phyloP scores from a whole-genome alignment of 2,888 invertebrate species.

The Agelastica alni region DNA sequence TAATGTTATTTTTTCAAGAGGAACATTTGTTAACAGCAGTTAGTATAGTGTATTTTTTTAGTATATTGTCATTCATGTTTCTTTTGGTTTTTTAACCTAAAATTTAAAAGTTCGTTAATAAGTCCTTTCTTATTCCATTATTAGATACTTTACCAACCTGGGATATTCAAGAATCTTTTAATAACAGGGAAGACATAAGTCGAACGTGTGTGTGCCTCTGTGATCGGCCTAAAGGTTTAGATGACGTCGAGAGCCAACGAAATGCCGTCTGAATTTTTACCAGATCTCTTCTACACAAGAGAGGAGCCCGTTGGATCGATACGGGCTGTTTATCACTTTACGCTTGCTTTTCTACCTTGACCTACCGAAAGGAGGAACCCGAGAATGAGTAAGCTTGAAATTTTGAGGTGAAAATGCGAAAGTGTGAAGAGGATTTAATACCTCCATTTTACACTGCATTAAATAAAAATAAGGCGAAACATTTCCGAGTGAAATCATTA shows the following conservation, averaged over 20 bases:
- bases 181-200: too few species aligned
- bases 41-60: too few species aligned
- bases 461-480: not conserved
- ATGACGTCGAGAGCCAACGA: not conserved
- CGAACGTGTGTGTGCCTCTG: too few species aligned
- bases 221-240: not conserved
- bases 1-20: not conserved
- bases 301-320: conserved; percentile 42
- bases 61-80: too few species aligned
- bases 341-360: conserved; percentile 45
- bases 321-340: conserved; percentile 44
- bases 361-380: conserved; percentile 42
- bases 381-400: conserved; percentile 15
- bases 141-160: too few species aligned
- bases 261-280: conserved; percentile 37
- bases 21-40: not conserved
- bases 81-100: too few species aligned
- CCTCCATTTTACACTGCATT: not conserved
- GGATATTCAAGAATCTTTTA: too few species aligned
- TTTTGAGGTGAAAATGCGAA: conserved; percentile 16
- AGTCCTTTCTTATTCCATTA: too few species aligned
- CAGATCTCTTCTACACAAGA: conserved; percentile 11
- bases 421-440: conserved; percentile 16
- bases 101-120: too few species aligned
- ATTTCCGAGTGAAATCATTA: too few species aligned